Conservation (phyloP, 2,888 invertebrate genomes). For the Philonicus albiceps region DNA sequence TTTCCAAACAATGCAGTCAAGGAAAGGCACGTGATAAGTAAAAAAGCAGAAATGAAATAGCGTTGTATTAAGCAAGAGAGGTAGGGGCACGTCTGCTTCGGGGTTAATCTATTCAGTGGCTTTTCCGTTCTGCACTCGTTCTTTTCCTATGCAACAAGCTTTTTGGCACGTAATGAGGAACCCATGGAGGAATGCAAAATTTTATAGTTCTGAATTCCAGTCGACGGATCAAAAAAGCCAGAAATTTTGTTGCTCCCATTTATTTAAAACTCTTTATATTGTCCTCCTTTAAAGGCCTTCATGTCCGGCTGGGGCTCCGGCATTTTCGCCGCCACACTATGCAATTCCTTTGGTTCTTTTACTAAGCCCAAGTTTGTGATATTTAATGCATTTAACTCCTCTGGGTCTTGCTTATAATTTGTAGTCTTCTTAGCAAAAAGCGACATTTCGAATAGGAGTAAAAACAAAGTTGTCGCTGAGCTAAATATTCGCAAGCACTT, state of each 20-base stretch:
- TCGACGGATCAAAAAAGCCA: slow-evolving; percentile 13
- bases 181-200: neutral
- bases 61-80: neutral
- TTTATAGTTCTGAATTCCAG: slow-evolving; percentile 23
- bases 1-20: slow-evolving; percentile 29
- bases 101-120: neutral
- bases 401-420: neutral
- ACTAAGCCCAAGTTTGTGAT: neutral
- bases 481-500: neutral
- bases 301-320: neutral
- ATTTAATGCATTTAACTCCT: slow-evolving; percentile 26
- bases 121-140: neutral
- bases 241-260: neutral
- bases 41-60: slow-evolving; percentile 18
- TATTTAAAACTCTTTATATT: neutral
- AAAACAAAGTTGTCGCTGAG: neutral
- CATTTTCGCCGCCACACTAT: neutral
- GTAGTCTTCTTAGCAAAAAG: neutral
- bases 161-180: slow-evolving; percentile 34
- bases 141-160: slow-evolving; percentile 27
- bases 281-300: neutral
- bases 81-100: neutral
- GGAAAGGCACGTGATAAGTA: slow-evolving; percentile 18
- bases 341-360: neutral
- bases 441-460: neutral